Evolutionary conservation across 2,888 invertebrate species (phyloP).

Genomic region (Drosophila atripex): DNA sequence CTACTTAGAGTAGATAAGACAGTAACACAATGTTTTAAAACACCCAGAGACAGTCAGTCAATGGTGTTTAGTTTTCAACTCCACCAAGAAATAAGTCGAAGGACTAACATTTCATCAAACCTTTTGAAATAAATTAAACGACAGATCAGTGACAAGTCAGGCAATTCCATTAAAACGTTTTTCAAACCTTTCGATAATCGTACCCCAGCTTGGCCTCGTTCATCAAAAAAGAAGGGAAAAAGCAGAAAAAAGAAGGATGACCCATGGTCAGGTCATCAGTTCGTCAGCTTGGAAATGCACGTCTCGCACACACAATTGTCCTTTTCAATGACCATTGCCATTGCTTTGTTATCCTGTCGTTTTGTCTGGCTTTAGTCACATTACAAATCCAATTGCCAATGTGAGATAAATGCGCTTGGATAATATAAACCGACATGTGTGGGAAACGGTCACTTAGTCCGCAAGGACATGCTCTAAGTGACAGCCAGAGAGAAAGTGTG

Average conservation of each 20-base stretch:
- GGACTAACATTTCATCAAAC: background rate
- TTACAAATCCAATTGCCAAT: constrained; percentile 63
- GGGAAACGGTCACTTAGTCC: constrained; percentile 48
- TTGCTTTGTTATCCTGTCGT: constrained; percentile 53
- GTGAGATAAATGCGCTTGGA: constrained; percentile 66
- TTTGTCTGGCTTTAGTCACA: constrained; percentile 51
- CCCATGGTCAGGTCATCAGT: constrained; percentile 28
- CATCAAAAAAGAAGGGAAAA: background rate
- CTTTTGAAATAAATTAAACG: background rate
- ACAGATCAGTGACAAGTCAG: constrained; percentile 2
- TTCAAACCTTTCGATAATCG: constrained; percentile 27
- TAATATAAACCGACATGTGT: constrained; percentile 53
- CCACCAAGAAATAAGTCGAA: background rate
- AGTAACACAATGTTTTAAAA: background rate
- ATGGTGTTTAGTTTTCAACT: too few relatives aligned
- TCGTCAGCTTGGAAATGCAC: constrained; percentile 34
- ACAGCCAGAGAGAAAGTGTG: constrained; percentile 32
- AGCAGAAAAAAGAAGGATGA: background rate
- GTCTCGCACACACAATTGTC: constrained; percentile 40
- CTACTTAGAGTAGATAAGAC: constrained; percentile 1
- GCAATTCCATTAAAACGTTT: background rate
- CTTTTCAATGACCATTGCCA: constrained; percentile 51
- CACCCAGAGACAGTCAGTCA: too few relatives aligned
- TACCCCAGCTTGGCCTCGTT: constrained; percentile 8
- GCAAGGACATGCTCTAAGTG: constrained; percentile 41